Conservation (phyloP, 2,113 vertebrate species). For the Sclerurus mexicanus region DNA sequence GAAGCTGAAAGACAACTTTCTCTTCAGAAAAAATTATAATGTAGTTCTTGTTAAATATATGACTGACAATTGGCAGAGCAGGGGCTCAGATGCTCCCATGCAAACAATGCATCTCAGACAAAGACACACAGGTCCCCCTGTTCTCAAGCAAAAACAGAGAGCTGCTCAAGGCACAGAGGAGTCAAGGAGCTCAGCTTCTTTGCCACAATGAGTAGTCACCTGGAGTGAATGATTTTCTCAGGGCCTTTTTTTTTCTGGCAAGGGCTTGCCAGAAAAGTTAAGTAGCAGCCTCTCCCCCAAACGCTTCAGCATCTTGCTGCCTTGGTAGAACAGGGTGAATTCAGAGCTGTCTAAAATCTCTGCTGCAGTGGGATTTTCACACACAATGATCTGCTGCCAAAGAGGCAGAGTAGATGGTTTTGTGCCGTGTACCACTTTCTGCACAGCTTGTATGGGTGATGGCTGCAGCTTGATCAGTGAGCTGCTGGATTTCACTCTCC, state of each 20-base stretch:
- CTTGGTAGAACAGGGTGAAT: not conserved
- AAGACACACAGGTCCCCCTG: rapidly evolving
- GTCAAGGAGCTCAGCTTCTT: not conserved
- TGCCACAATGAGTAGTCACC: not conserved
- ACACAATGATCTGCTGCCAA: not conserved
- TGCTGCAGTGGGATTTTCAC: not conserved
- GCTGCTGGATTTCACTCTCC: not conserved
- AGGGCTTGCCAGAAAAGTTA: not conserved
- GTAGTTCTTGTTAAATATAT: not conserved
- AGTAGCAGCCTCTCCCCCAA: not conserved
- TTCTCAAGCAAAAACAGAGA: not conserved
- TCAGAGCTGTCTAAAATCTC: not conserved
- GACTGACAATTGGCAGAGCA: not conserved
- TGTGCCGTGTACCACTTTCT: not conserved
- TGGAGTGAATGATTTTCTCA: not conserved
- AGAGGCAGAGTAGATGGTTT: not conserved
- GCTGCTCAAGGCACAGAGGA: not conserved
- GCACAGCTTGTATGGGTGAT: not conserved
- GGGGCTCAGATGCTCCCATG: rapidly evolving
- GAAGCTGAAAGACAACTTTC: not conserved
- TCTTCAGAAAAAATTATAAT: not conserved
- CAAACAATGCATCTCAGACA: not conserved
- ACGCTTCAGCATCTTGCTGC: not conserved
- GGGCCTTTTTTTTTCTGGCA: not conserved
- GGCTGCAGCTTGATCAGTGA: not conserved